Conservation (phyloP, 2,888 invertebrate genomes). For the Cataglyphis livida region DNA sequence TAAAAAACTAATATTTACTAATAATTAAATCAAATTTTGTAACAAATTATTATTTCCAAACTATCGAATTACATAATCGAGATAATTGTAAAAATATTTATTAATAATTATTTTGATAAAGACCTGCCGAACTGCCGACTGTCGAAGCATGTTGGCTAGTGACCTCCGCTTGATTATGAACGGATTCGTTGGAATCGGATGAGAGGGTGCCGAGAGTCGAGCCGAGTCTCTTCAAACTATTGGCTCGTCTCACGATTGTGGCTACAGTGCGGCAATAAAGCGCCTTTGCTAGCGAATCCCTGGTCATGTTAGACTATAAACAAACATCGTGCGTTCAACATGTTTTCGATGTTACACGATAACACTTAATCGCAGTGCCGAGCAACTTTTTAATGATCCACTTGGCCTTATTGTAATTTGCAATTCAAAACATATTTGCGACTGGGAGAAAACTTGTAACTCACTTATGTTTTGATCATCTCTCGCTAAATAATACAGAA, state of each 20-base stretch:
- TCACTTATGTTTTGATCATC: neutral
- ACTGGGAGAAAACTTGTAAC: neutral
- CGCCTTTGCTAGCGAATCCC: conserved; percentile 96
- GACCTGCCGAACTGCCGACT: conserved; percentile 87
- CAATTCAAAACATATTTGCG: neutral
- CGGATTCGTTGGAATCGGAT: conserved; percentile 96
- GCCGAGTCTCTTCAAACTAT: conserved; percentile 94
- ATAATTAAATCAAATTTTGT: too few species aligned
- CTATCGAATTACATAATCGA: neutral
- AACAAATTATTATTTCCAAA: neutral
- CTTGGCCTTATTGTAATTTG: neutral
- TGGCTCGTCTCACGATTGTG: conserved; percentile 96
- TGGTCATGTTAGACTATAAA: conserved; percentile 92
- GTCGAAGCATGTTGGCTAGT: conserved; percentile 95
- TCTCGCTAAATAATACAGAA: neutral
- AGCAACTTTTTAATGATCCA: neutral
- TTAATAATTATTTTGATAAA: neutral
- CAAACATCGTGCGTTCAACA: conserved; percentile 60
- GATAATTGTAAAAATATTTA: neutral
- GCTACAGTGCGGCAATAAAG: conserved; percentile 97
- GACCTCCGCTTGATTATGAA: conserved; percentile 94
- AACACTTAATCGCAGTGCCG: neutral
- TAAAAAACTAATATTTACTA: neutral
- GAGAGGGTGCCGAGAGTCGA: conserved; percentile 94
- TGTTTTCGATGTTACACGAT: conserved; percentile 36